Percentiles rank a stretch among this genome's conserved stretches.
Evolutionary conservation across 2,888 invertebrate species (phyloP).

Genomic region (Leucania comma): DNA sequence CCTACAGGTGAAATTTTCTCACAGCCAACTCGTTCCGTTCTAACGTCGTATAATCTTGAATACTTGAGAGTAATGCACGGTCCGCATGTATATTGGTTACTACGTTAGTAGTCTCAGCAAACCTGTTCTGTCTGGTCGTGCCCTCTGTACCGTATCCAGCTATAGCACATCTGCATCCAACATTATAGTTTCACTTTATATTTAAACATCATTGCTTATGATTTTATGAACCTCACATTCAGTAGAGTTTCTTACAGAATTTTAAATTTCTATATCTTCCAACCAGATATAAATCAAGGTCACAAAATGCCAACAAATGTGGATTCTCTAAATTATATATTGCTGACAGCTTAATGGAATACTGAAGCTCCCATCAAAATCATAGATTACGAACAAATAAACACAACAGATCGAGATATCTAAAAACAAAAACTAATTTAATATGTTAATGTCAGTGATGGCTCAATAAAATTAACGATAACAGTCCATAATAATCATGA

Average conservation of each 20-base stretch:
- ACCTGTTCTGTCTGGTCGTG: constrained; percentile 86
- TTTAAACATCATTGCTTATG: constrained; percentile 76
- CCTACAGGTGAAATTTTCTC: constrained; percentile 88
- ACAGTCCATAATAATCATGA: constrained; percentile 71
- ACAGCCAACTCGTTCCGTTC: constrained; percentile 77
- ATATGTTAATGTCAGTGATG: constrained; percentile 77
- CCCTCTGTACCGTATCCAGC: constrained; percentile 85
- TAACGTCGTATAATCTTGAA: constrained; percentile 81
- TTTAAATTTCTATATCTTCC: constrained; percentile 50
- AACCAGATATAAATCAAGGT: constrained; percentile 65
- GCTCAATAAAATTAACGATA: constrained; percentile 80
- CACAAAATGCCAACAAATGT: constrained; percentile 57
- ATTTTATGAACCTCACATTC: constrained; percentile 63
- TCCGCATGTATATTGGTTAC: constrained; percentile 88
- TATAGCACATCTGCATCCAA: constrained; percentile 77
- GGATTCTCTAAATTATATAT: constrained; percentile 67
- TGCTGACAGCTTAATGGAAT: constrained; percentile 75
- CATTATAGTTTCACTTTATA: constrained; percentile 86
- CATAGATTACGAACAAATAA: constrained; percentile 69
- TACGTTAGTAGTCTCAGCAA: constrained; percentile 86
- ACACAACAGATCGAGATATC: constrained; percentile 62
- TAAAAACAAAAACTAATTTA: constrained; percentile 76
- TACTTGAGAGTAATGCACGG: constrained; percentile 76
- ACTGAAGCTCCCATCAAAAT: constrained; percentile 68
- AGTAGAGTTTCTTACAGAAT: constrained; percentile 22